Conservation (phyloP, 2,797 vertebrate species). For the Melanotaenia trifasciata region DNA sequence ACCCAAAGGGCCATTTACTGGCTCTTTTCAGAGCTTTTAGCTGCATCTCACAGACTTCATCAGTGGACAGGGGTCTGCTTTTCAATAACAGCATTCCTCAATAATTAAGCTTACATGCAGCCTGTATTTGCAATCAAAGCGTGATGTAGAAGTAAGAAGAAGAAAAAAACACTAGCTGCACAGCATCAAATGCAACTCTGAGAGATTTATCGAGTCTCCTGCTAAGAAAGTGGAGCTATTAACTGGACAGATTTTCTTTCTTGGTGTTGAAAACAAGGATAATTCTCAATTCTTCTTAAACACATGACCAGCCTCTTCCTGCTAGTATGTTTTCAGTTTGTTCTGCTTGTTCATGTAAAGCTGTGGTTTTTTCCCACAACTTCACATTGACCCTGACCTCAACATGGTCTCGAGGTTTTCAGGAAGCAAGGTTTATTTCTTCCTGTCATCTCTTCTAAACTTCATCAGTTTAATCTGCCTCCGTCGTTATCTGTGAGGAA, state of each 20-base stretch:
- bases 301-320: neutral
- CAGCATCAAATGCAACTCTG: neutral
- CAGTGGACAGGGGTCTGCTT: neutral
- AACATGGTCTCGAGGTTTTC: neutral
- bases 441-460: neutral
- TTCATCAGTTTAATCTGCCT: neutral
- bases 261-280: neutral
- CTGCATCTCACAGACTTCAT: neutral
- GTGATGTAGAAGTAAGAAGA: neutral
- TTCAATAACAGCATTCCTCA: neutral
- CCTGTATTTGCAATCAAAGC: neutral
- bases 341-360: neutral
- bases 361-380: too few species aligned
- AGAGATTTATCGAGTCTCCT: neutral
- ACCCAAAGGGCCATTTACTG: neutral
- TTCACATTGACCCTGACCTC: constrained; percentile 1
- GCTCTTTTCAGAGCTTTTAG: neutral
- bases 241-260: too few species aligned
- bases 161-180: too few species aligned
- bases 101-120: neutral
- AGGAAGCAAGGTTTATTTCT: neutral
- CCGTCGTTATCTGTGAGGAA: neutral
- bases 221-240: neutral
- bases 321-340: neutral
- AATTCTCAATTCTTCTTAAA: neutral